Base-by-base conservation (phyloP, 37 sponge, comb jelly and placozoan species). In the Agelas oroides region DNA sequence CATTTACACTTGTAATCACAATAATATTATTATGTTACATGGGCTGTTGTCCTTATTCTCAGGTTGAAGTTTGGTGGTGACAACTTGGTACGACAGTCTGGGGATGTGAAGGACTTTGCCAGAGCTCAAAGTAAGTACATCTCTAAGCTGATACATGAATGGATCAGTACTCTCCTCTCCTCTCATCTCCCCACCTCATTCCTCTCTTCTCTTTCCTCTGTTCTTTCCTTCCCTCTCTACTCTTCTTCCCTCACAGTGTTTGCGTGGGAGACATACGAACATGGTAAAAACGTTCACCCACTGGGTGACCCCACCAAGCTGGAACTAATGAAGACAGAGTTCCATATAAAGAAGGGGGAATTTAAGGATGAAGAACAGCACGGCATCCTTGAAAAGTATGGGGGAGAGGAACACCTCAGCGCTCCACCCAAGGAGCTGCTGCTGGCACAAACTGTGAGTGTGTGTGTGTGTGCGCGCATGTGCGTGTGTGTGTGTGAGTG, bases 241-340 rank as follows among this genome's bases (percentile, higher is more conserved):
- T 12, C 69, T 34, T 6, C 69, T 34, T 6, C 5, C 34, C 23
- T 16, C 57, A 53, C 75, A 96, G 96, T 99, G 90, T 99, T 99
- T 90, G 93, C 99, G 0, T 99, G 99, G 99, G 99, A 99, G 46
- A 95, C 99, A 16, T 87, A 71, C 62, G 92, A 99, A 54, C 97
- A 90, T 40, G 99, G 97, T 19, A 84, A 90, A 35, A 92, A 95
- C 69, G 86, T 99, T 27, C 99, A 99, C 65, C 86, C 96, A 13
- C 93, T 92, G 59, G 99, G 93, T 18, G 99, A 99, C 66, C 99
- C 99, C 35, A 99, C 99, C 56, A 94, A 96, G 59, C 83, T 94
- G 39, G 95, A 94, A 55, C 87, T 99, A 30, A 93, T 99, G 84
- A 86, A 96, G 71, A 90, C 87, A 62, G 90, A 94, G 53, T 96